These are phyloP conservation scores for Autographa pulchrina DNA, from an alignment of 2,888 invertebrate genomes.

Conservation along the genomic window DNA sequence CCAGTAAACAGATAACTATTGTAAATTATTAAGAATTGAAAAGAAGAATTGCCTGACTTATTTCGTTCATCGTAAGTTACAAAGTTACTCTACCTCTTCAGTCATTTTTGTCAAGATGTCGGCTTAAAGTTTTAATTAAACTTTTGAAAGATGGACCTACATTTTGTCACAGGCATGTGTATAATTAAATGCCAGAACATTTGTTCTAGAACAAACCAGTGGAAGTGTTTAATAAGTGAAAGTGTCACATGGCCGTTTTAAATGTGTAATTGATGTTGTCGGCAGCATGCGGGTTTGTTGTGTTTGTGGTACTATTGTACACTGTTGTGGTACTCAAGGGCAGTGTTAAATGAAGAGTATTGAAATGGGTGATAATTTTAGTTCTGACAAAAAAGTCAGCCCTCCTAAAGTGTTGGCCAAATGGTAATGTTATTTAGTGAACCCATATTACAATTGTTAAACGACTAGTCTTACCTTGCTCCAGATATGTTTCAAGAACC, in stretches of 20 bases:
- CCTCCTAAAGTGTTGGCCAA: too few species aligned
- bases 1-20: too few species aligned
- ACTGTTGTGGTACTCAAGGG: constrained; percentile 22
- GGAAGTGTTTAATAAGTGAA: constrained; percentile 48
- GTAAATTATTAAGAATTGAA: too few species aligned
- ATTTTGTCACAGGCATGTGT: constrained; percentile 31
- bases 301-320: not conserved
- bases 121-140: too few species aligned
- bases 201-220: constrained; percentile 37
- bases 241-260: constrained; percentile 50
- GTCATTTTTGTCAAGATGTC: too few species aligned
- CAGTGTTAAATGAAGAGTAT: not conserved
- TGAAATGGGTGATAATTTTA: not conserved
- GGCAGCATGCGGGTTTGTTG: constrained; percentile 50
- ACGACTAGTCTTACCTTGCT: too few species aligned
- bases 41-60: too few species aligned
- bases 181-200: constrained; percentile 32
- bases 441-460: too few species aligned
- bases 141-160: constrained; percentile 20
- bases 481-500: too few species aligned
- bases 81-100: not conserved
- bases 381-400: not conserved
- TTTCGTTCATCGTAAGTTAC: too few species aligned
- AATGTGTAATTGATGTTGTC: constrained; percentile 50
- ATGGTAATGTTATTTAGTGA: too few species aligned